These are phyloP conservation scores for Stigmatopora nigra DNA, from an alignment of 2,113 vertebrate genomes.

Conservation along the genomic window DNA sequence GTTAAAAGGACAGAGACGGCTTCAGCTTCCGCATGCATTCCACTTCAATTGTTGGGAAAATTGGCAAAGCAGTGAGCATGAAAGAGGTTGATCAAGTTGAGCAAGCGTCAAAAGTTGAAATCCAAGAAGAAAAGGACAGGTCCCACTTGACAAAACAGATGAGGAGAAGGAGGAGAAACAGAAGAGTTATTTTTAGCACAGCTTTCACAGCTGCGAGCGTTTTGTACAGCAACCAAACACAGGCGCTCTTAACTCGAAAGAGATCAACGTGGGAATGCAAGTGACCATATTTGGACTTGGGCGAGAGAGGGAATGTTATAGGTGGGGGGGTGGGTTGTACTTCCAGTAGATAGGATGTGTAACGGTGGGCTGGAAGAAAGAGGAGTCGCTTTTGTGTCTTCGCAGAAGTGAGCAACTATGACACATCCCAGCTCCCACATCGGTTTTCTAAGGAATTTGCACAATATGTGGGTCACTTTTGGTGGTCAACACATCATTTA, in stretches of 20 bases:
- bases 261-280: not conserved
- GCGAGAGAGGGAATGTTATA: conserved; percentile 17
- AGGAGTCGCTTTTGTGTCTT: conserved; percentile 16
- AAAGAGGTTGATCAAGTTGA: conserved; percentile 58
- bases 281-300: conserved; percentile 23
- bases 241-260: conserved; percentile 9
- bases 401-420: conserved; percentile 39
- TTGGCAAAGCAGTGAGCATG: conserved; percentile 53
- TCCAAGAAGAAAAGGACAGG: conserved; percentile 37
- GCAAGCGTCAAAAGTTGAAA: conserved; percentile 49
- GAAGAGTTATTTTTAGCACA: conserved; percentile 54
- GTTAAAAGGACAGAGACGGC: conserved; percentile 51
- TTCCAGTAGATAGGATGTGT: conserved; percentile 19
- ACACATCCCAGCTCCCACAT: conserved; percentile 21
- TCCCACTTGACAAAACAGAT: conserved; percentile 50
- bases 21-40: conserved; percentile 48
- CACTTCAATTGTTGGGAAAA: conserved; percentile 69
- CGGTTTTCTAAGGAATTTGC: not conserved
- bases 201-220: conserved; percentile 36
- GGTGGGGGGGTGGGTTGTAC: conserved; percentile 1
- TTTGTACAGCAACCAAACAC: conserved; percentile 23
- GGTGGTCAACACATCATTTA: conserved; percentile 11
- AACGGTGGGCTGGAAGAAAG: conserved; percentile 7
- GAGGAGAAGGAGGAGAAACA: conserved; percentile 13
- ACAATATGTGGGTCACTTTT: not conserved